Evolutionary conservation across 2,888 invertebrate species (phyloP), one percentile per base, ranked within the genome.

Genomic region (Xestia c-nigrum): DNA sequence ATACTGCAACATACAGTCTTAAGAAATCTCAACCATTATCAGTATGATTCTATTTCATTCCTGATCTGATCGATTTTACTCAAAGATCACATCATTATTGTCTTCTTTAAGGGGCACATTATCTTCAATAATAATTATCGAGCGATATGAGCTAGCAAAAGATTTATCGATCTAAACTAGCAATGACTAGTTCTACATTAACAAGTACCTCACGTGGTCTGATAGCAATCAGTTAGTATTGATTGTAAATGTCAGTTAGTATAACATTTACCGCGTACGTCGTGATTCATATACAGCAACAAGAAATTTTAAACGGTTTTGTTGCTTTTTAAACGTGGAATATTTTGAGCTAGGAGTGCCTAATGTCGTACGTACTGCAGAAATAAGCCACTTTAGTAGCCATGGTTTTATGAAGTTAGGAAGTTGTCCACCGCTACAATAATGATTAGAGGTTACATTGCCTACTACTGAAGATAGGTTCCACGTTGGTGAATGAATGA

Each of bases 191-290:
- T 46, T 63, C 19, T 50, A 82, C 19, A n/a, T n/a, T 46, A 61
- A 50, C 71, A 76, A 63, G 55, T 68, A 69, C 55, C 38, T 66
- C 84, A 75, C 75, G 61, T 80, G 38, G 47, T 14, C 31, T 21
- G 80, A 80, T 84, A 24, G 19, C 21, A 52, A 84, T 83, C 80
- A 72, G 47, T 63, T 40, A 69, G 52, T 68, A 83, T 80, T 70
- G 84, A 76, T 74, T 77, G 72, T 83, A 72, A 84, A 83, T 81
- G 83, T 84, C 81, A 77, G 83, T 73, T 84, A 69, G 16, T 73
- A 46, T 65, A 84, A 74, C 73, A 72, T 84, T 84, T 81, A 77
- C 77, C 9, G 59, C 43, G 40, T 47, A 38, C 19, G 46, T 43
- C 69, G 80, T 83, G 83, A 83, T 84, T 84, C 74, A 83, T 72